Base-by-base conservation (phyloP, 2,888 invertebrate species). In the Antitype chi region DNA sequence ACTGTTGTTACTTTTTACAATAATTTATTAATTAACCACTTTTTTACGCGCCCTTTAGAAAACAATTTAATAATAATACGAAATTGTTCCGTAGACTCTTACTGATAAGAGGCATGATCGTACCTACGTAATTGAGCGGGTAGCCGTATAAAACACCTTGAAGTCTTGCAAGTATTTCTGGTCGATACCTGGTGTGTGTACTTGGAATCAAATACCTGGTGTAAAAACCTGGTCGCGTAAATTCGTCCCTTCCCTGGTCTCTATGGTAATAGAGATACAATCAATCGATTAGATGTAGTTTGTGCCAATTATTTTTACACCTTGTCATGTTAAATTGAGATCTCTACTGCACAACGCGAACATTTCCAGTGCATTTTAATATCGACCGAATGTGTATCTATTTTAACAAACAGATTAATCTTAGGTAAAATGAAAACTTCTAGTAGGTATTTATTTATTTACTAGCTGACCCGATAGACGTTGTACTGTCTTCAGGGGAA, bases 201-300 rank as follows among this genome's bases (percentile, higher is more conserved):
- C n/a, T n/a, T n/a, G n/a, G n/a, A n/a, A n/a, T n/a, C n/a, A n/a
- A n/a, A n/a, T n/a, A n/a, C n/a, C n/a, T n/a, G n/a, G n/a, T n/a
- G n/a, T n/a, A n/a, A n/a, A n/a, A n/a, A n/a, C n/a, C n/a, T n/a
- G n/a, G n/a, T n/a, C n/a, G n/a, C n/a, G n/a, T n/a, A n/a, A n/a
- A n/a, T n/a, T n/a, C n/a, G n/a, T n/a, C n/a, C n/a, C n/a, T n/a
- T n/a, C n/a, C n/a, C n/a, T n/a, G 11, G 68, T 28, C 0, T 49
- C 23, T 60, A 28, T 17, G 13, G 49, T 52, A 79, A 80, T 28
- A 75, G n/a, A 78, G 57, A 53, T 72, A 64, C 78, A 66, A 73
- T 73, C 49, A 67, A 78, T 62, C 25, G 53, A 78, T 78, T 78
- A 67, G 2, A 15, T 57, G 78, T 25, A 57, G 23, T 72, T 71